Evolutionary conservation across 2,113 vertebrate species (phyloP), one percentile per base, ranked within the genome.

Genomic region (Nematolebias whitei): DNA sequence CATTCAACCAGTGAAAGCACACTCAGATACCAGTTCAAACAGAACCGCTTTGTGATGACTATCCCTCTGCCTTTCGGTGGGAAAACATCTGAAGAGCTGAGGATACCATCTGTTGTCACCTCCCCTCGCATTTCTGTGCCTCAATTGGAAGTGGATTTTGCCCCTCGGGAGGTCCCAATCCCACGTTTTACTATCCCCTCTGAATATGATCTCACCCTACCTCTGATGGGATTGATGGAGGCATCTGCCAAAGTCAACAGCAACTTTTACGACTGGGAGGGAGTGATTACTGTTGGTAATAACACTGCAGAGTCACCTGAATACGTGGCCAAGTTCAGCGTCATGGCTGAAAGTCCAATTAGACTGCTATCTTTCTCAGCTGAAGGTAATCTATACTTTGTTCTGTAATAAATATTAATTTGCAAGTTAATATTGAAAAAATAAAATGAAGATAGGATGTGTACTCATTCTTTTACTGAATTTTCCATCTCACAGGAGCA

Each of bases 241-340:
- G 44, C 93, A 55, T 94, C 93, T 53, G 83, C 93, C 13, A 93
- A 92, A 0, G 41, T 97, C 63, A 86, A 93, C 74, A 96, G 92
- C 92, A 98, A 98, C 87, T 87, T 91, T 73, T 98, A 98, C 79
- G 94, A 96, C 65, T 97, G 93, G 95, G 93, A 95, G 1, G 92
- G 87, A 15, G 86, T 71, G 0, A 90, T 88, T 29, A 90, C 80
- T 2, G 91, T 90, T 18, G 94, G 93, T 22, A 95, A 97, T 82
- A 93, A 86, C 64, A 92, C 91, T 10, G 90, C 13, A 53, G 79
- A 63, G 24, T 86, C 51, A 49, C 74, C 73, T 14, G 69, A 75
- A 19, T 75, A 94, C 23, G 73, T 68, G 74, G 84, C 92, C 24
- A 88, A 78, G 35, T 95, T 95, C 32, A 84, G 52, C 8, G 39